Percentiles rank a stretch among this genome's conserved stretches.
Conservation (phyloP, 2,797 vertebrate species). For the Myotis vivesi region DNA sequence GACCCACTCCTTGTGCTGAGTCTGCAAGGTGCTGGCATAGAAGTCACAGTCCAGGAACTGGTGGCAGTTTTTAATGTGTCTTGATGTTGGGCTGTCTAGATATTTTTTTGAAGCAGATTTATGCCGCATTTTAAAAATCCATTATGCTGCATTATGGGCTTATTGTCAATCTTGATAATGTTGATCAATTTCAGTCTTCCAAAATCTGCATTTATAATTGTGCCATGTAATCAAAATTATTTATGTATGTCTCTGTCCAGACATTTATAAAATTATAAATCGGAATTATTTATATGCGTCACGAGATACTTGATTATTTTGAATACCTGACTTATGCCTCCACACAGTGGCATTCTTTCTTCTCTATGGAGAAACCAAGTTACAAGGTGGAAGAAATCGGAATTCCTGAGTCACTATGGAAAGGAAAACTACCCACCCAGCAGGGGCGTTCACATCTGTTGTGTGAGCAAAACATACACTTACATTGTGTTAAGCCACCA, state of each 20-base stretch:
- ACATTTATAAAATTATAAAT: constrained; percentile 53
- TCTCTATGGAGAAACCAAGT: not conserved
- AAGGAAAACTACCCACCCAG: not conserved
- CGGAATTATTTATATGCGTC: constrained; percentile 43
- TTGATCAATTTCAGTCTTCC: constrained; percentile 70
- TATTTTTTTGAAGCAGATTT: constrained; percentile 65
- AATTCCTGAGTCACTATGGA: not conserved
- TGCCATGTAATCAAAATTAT: constrained; percentile 71
- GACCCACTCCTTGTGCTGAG: not conserved
- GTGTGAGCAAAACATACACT: not conserved
- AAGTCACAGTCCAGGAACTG: not conserved
- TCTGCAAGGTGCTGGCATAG: not conserved
- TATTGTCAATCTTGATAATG: constrained; percentile 64
- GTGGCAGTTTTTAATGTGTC: constrained; percentile 62
- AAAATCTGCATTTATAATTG: constrained; percentile 74
- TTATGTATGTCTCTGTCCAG: constrained; percentile 51
- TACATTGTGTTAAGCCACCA: not conserved
- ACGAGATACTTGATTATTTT: constrained; percentile 48
- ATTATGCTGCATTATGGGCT: constrained; percentile 65
- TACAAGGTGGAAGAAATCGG: not conserved
- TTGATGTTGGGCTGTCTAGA: constrained; percentile 12
- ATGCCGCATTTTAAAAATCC: constrained; percentile 68
- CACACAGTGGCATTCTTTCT: not conserved
- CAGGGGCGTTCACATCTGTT: not conserved
- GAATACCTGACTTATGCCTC: not conserved